Evolutionary conservation across 2,888 invertebrate genomes (phyloP), one percentile per base, ranked within the genome.

Genomic region (Caenorhabditis uteleia): DNA sequence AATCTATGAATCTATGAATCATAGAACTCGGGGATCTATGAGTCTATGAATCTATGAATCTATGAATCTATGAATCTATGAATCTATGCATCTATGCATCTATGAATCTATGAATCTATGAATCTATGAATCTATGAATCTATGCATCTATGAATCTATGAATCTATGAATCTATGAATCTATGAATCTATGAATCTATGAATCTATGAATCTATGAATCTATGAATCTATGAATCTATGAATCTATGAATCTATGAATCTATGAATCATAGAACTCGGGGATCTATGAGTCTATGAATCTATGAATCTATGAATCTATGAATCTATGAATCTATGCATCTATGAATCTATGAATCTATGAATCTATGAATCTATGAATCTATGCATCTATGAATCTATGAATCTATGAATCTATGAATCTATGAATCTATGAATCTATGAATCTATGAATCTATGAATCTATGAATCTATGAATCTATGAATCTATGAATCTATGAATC

Each of bases 201-300:
- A 8, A 18, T 38, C n/a, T 20, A n/a, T 8, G n/a, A 43, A 6
- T 29, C 42, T 29, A 31, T 59, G 66, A 59, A 56, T 12, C 12
- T 29, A 29, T 8, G 12, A 8, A 12, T 29, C 29, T 8, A n/a
- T 8, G 18, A 8, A 18, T 38, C n/a, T 20, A n/a, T 8, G n/a
- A 43, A 6, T 29, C 42, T 29, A 31, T 59, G 66, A 59, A 56
- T n/a, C n/a, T n/a, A n/a, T n/a, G n/a, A n/a, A n/a, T n/a, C n/a
- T n/a, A n/a, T n/a, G n/a, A n/a, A n/a, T n/a, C n/a, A n/a, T n/a
- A n/a, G n/a, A n/a, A n/a, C 29, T 29, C 12, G 12, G 12, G 12
- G 6, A 12, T 29, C 29, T 8, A n/a, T 8, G 18, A 8, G 8
- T 38, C n/a, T 20, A n/a, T 8, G n/a, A 43, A 6, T 29, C 42